Conservation (phyloP, 2,113 vertebrate genomes). For the Dolichallabes microphthalmus region DNA sequence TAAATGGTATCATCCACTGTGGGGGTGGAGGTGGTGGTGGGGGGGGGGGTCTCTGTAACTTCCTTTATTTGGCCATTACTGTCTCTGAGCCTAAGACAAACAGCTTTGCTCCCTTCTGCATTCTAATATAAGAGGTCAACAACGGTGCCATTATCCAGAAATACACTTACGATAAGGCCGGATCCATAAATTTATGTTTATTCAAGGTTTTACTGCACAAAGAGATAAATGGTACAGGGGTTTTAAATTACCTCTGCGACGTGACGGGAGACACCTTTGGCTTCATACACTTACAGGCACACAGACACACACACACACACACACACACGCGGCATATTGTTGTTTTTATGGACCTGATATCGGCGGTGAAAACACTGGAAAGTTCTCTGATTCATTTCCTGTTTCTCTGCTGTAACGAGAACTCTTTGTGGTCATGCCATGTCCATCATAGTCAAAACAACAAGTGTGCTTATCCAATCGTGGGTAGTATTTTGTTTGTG, state of each 20-base stretch:
- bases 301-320: conserved; percentile 31
- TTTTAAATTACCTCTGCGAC: conserved; percentile 37
- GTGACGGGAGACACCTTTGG: conserved; percentile 35
- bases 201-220: conserved; percentile 15
- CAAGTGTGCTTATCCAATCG: conserved; percentile 74
- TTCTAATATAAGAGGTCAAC: conserved; percentile 45
- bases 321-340: conserved; percentile 23
- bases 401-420: conserved; percentile 59
- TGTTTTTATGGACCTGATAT: conserved; percentile 51
- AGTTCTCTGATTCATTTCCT: conserved; percentile 61
- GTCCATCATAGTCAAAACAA: conserved; percentile 76
- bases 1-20: conserved; percentile 68
- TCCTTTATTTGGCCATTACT: conserved; percentile 60
- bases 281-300: conserved; percentile 32
- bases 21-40: conserved; percentile 42
- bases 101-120: conserved; percentile 24
- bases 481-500: conserved; percentile 64
- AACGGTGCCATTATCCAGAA: conserved; percentile 31
- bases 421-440: conserved; percentile 72
- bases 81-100: conserved; percentile 48
- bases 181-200: conserved; percentile 44
- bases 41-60: conserved; percentile 51
- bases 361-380: conserved; percentile 64
- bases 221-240: conserved; percentile 37
- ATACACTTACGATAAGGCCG: conserved; percentile 35